A percentile compares a stretch with the other conserved stretches of the same genome.
Evolutionary conservation across 2,888 invertebrate genomes (phyloP).

Genomic region (Glyphotaelius pellucidus): DNA sequence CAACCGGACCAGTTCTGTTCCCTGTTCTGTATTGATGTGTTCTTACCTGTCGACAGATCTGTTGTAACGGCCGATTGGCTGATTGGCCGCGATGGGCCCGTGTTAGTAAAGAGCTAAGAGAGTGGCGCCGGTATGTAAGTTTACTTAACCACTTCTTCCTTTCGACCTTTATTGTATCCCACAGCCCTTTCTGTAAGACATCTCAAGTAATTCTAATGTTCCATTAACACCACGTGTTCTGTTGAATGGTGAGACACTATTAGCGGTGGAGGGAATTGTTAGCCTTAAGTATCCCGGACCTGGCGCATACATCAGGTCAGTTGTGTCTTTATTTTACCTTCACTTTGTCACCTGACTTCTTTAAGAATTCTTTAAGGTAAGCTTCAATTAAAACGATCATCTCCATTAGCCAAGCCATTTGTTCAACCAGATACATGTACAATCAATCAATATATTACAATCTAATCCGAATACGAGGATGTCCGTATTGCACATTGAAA

Average conservation of each 20-base stretch:
- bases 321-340: slow-evolving; percentile 60
- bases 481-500: slow-evolving; percentile 46
- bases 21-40: slow-evolving; percentile 59
- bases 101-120: slow-evolving; percentile 58
- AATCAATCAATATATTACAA: slow-evolving; percentile 9
- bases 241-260: slow-evolving; percentile 57
- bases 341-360: slow-evolving; percentile 58
- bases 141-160: slow-evolving; percentile 59
- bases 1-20: background rate
- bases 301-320: slow-evolving; percentile 66
- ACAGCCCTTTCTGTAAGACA: slow-evolving; percentile 53
- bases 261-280: slow-evolving; percentile 65
- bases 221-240: slow-evolving; percentile 58
- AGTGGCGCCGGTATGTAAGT: slow-evolving; percentile 64
- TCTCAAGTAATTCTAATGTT: slow-evolving; percentile 36
- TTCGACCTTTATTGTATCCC: slow-evolving; percentile 56
- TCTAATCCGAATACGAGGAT: slow-evolving; percentile 22
- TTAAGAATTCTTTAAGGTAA: slow-evolving; percentile 62
- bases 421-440: slow-evolving; percentile 11
- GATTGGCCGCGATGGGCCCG: slow-evolving; percentile 58
- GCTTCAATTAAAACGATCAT: slow-evolving; percentile 50
- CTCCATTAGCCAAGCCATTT: slow-evolving; percentile 50
- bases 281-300: slow-evolving; percentile 56
- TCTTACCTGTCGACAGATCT: slow-evolving; percentile 66
- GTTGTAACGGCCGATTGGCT: slow-evolving; percentile 43